Conservation (phyloP, 2,888 invertebrate genomes). For the Leptinotarsa peninsularis region DNA sequence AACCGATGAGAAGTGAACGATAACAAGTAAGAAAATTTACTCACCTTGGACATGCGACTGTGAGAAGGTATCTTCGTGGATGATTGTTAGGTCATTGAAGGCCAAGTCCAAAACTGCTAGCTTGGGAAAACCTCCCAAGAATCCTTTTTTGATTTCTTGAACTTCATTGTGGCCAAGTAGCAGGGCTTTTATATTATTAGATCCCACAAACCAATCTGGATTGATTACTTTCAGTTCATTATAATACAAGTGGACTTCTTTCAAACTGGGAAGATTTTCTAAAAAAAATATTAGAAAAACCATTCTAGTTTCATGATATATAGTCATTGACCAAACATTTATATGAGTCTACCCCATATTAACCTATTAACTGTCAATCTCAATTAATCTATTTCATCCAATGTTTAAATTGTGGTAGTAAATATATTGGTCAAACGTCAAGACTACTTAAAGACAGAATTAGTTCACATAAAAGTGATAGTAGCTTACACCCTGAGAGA, state of each 20-base stretch:
- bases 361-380: too few species aligned
- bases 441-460: too few species aligned
- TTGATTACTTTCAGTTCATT: constrained; percentile 22
- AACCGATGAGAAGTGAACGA: too few species aligned
- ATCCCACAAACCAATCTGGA: background rate
- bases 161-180: constrained; percentile 11
- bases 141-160: background rate
- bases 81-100: constrained; percentile 2
- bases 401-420: too few species aligned
- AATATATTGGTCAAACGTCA: too few species aligned
- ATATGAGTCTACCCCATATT: too few species aligned
- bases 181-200: background rate
- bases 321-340: too few species aligned
- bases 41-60: constrained; percentile 12
- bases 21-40: background rate
- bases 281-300: constrained; percentile 13
- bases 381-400: too few species aligned
- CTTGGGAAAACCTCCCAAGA: background rate
- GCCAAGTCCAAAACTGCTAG: constrained; percentile 9
- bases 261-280: constrained; percentile 30
- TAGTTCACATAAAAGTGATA: too few species aligned
- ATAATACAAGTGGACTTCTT: constrained; percentile 23
- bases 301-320: too few species aligned
- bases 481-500: too few species aligned
- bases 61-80: constrained; percentile 3